Base-by-base conservation (phyloP, 2,797 vertebrate species). In the Danio tinwini region DNA sequence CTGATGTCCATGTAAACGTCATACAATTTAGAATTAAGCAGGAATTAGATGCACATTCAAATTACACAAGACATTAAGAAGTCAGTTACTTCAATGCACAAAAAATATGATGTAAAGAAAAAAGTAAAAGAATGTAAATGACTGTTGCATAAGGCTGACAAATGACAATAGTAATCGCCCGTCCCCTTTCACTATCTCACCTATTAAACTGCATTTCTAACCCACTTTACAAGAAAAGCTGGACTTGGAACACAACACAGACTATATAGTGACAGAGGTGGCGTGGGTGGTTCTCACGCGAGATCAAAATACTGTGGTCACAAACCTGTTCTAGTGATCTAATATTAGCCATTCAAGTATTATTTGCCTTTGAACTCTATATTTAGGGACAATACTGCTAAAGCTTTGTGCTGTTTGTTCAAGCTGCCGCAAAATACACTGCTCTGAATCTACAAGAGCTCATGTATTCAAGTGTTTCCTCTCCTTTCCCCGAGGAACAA, bases 341-440 rank as follows among this genome's bases (percentile, higher is more conserved):
- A 69, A 50, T 42, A 50, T 21, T 44, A 49, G 58, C 42, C 5
- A n/a, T 37, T 17, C 58, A 19, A 3, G 6, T 37, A 13, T 70
- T 73, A 50, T 68, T 76, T 17, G 13, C 37, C 56, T 52, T 50
- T 77, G 17, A 21, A 59, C 50, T 17, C 65, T 52, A 61, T 78
- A 70, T 70, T 70, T 78, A 82, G 76, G 44, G 29, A n/a, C 49
- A 1, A 19, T 74, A 12, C 6, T 56, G 49, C 55, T 73, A 73
- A 70, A 65, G 73, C 55, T 56, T 74, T 55, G 61, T 53, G 56
- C 1, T 71, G 17, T 29, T 90, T 91, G 88, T 84, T 86, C 88
- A 87, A 88, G 87, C 87, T 90, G 89, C 86, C 91, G 47, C 83
- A 81, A 83, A 92, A 89, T 88, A 85, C 87, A 85, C 85, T 87